A percentile compares a stretch with the other conserved stretches of the same genome.
Conservation (phyloP, 2,113 vertebrate species). For the Paralichthys olivaceus region DNA sequence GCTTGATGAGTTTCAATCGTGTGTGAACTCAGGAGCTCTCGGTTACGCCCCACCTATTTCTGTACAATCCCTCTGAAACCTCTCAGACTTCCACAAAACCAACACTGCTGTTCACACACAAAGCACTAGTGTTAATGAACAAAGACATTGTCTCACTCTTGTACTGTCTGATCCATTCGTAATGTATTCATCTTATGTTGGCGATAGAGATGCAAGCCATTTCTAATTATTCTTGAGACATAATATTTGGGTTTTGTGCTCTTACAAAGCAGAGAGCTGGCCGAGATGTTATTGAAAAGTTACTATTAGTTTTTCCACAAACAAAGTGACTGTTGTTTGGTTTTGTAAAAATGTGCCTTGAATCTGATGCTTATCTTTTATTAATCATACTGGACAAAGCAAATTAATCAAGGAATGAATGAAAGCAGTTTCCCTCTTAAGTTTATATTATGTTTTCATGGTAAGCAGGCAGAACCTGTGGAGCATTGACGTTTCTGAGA, state of each 20-base stretch:
- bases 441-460: neutral
- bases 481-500: neutral
- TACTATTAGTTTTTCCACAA: neutral
- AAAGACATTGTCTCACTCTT: neutral
- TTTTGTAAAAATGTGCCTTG: neutral
- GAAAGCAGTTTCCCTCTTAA: neutral
- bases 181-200: neutral
- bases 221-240: neutral
- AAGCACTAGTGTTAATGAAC: neutral
- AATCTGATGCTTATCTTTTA: neutral
- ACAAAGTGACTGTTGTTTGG: neutral
- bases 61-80: neutral
- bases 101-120: constrained; percentile 1
- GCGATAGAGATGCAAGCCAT: neutral
- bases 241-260: neutral
- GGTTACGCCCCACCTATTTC: constrained; percentile 16
- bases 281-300: neutral
- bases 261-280: neutral
- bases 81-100: constrained; percentile 23
- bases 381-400: neutral
- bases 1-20: neutral
- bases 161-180: neutral
- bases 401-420: neutral
- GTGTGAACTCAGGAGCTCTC: constrained; percentile 27
- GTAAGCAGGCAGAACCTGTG: neutral